Evolutionary conservation across 2,113 vertebrate genomes (phyloP).

Genomic region (Lipophrys pholis): DNA sequence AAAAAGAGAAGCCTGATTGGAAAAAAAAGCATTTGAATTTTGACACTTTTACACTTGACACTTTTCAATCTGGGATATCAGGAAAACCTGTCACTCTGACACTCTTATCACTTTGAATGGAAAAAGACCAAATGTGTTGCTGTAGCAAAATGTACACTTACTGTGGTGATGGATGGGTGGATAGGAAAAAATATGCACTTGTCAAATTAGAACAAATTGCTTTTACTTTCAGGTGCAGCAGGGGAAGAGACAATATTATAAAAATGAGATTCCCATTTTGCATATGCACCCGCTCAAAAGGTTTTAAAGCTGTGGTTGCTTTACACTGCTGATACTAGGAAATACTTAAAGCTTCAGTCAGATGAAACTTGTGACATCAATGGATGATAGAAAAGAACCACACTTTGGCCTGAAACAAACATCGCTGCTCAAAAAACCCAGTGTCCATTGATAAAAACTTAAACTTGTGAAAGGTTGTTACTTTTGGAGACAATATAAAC

Average conservation of each 20-base stretch:
- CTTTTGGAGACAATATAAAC: no score
- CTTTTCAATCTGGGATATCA: constrained; percentile 8
- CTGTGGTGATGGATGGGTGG: background rate
- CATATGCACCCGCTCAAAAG: background rate
- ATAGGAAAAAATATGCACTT: background rate
- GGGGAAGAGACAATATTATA: background rate
- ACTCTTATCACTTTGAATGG: background rate
- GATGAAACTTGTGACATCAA: background rate
- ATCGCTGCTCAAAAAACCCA: no score
- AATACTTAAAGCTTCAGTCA: constrained; percentile 5
- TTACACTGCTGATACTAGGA: background rate
- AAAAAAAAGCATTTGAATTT: background rate
- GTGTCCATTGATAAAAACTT: no score
- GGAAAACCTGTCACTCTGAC: background rate
- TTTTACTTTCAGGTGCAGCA: background rate
- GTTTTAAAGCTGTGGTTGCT: constrained; percentile 16
- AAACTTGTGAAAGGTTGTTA: no score
- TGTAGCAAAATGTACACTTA: background rate
- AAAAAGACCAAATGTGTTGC: background rate
- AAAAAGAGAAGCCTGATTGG: background rate
- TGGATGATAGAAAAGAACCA: background rate
- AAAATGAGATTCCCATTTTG: background rate
- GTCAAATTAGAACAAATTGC: background rate
- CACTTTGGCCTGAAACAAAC: no score
- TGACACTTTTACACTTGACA: constrained; percentile 11